A percentile compares a stretch with the other conserved stretches of the same genome.
phyloP scores from a whole-genome alignment of 2,888 invertebrate genomes.

The Ochropleura leucogaster region DNA sequence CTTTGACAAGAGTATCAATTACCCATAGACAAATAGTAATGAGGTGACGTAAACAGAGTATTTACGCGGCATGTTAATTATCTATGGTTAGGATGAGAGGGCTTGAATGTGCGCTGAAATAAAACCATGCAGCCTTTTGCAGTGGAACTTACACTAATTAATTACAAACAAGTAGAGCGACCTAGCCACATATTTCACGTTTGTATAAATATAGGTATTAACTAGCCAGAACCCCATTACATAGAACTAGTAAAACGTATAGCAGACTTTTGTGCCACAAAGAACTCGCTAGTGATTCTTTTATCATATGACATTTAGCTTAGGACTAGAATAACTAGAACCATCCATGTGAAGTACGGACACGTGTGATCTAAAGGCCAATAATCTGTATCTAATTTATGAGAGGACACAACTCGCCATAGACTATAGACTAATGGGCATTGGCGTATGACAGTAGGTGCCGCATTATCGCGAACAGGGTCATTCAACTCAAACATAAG shows the following conservation, averaged over 20 bases:
- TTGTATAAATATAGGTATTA: conserved; percentile 33
- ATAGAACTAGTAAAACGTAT: conserved; percentile 12
- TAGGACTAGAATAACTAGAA: conserved; percentile 34
- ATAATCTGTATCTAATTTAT: conserved; percentile 41
- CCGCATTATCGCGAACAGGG: conserved; percentile 45
- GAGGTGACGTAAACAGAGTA: conserved; percentile 48
- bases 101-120: conserved; percentile 45
- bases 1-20: conserved; percentile 55
- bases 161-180: conserved; percentile 50
- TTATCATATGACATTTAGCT: conserved; percentile 29
- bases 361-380: conserved; percentile 25
- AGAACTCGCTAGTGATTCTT: conserved; percentile 12
- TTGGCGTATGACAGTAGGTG: conserved; percentile 21
- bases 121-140: conserved; percentile 48
- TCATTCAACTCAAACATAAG: conserved; percentile 60
- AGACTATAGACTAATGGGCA: conserved; percentile 16
- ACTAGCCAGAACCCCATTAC: conserved; percentile 3
- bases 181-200: conserved; percentile 28
- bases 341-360: conserved; percentile 19
- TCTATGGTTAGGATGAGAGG: conserved; percentile 47
- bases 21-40: conserved; percentile 58
- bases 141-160: conserved; percentile 51
- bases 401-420: conserved; percentile 28
- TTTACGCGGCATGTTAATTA: conserved; percentile 49
- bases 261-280: conserved; percentile 5